Conservation (phyloP, 1,140 invertebrate genomes). For the Panagrolaimus sp. region DNA sequence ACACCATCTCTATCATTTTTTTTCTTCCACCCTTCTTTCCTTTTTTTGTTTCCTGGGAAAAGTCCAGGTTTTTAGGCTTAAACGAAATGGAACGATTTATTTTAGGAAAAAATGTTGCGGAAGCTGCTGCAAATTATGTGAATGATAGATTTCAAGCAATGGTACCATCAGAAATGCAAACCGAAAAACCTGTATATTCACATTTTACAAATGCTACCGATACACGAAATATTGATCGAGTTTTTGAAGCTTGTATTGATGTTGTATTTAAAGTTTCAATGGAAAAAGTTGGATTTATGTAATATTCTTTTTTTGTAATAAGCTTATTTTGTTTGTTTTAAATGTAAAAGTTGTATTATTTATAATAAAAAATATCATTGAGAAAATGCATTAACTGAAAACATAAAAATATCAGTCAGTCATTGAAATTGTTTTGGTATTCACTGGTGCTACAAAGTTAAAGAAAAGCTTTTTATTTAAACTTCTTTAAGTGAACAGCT, state of each 20-base stretch:
- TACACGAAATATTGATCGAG: conserved; percentile 79
- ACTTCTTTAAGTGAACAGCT: too few relatives aligned
- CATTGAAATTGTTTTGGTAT: too few relatives aligned
- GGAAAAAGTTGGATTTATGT: conserved; percentile 80
- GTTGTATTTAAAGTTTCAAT: conserved; percentile 88
- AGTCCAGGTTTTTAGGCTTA: not conserved
- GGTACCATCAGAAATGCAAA: conserved; percentile 75
- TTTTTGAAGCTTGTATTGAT: conserved; percentile 83
- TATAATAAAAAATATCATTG: too few relatives aligned
- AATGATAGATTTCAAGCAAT: conserved; percentile 78
- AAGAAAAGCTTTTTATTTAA: too few relatives aligned
- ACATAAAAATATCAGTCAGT: too few relatives aligned
- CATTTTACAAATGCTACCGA: conserved; percentile 86
- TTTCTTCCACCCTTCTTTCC: too few relatives aligned
- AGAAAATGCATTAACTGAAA: too few relatives aligned
- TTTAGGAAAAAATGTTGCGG: conserved; percentile 73
- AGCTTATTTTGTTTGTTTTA: too few relatives aligned
- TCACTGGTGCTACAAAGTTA: too few relatives aligned
- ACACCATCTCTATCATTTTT: too few relatives aligned
- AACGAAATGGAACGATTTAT: not conserved
- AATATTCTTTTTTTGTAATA: conserved; percentile 30
- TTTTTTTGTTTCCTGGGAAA: too few relatives aligned
- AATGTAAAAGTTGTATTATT: too few relatives aligned
- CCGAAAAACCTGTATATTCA: conserved; percentile 73
- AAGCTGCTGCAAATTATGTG: conserved; percentile 76